Evolutionary conservation across 1,140 invertebrate species (phyloP).

Genomic region (Trypoxylus dichotomus): DNA sequence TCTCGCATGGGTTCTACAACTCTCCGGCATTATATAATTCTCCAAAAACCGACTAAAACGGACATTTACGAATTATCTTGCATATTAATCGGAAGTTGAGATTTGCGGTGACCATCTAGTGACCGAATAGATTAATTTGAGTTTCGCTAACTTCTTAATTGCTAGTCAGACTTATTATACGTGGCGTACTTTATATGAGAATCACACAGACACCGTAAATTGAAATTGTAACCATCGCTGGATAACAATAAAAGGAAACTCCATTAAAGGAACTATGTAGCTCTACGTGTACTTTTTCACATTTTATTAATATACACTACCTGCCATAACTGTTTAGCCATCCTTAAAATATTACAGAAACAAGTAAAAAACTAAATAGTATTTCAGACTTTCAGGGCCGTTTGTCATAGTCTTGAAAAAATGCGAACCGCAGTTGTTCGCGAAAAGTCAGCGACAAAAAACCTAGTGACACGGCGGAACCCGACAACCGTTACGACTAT

Average conservation of each 20-base stretch:
- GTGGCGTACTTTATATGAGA: not conserved
- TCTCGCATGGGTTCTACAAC: not conserved
- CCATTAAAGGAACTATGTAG: no score
- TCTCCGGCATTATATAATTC: not conserved
- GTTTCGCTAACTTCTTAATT: constrained; percentile 17
- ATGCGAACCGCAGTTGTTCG: no score
- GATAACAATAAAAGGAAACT: not conserved
- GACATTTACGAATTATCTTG: constrained; percentile 3
- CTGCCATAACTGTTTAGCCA: no score
- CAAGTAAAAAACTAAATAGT: no score
- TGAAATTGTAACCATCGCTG: not conserved
- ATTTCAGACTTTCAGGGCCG: no score
- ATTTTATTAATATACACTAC: no score
- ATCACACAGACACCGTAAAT: not conserved
- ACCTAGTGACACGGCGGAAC: no score
- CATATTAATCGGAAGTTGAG: constrained; percentile 14
- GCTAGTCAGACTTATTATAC: not conserved
- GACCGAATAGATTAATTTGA: constrained; percentile 10
- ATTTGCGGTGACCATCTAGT: not conserved
- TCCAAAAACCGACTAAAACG: constrained; percentile 14
- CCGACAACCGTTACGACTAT: no score
- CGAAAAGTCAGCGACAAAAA: no score
- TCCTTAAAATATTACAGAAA: no score
- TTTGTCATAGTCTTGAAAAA: no score
- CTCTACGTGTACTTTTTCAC: no score